Percentiles rank a stretch among this genome's conserved stretches.
Conservation (phyloP, 30 jellyfish, hydroid and myxozoan species). For the Pelagia noctiluca region DNA sequence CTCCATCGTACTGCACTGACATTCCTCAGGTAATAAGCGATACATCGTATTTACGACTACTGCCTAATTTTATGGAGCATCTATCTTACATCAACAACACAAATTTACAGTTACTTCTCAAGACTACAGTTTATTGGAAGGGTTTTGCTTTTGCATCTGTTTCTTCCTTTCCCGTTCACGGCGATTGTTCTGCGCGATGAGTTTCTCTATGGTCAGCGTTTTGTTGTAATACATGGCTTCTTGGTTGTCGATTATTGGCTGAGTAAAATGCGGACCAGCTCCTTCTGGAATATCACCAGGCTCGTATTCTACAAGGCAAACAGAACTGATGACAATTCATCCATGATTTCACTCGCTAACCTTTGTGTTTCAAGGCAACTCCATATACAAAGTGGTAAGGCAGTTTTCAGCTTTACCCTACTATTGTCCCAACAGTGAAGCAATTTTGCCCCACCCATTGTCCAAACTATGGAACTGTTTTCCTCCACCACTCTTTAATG, state of each 20-base stretch:
- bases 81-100: too few species aligned
- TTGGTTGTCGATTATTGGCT: slow-evolving; percentile 61
- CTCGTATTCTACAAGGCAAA: slow-evolving; percentile 33
- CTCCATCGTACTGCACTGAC: too few species aligned
- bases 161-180: slow-evolving; percentile 49
- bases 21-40: too few species aligned
- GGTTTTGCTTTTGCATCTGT: slow-evolving; percentile 19
- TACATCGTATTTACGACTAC: too few species aligned
- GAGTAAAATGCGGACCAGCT: slow-evolving; percentile 72
- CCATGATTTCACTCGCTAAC: neutral
- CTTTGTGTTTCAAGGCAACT: neutral
- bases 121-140: too few species aligned
- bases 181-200: slow-evolving; percentile 54
- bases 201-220: slow-evolving; percentile 55
- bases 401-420: neutral
- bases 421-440: neutral
- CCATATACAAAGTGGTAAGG: neutral
- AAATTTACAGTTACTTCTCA: too few species aligned
- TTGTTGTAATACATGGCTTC: slow-evolving; percentile 74
- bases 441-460: neutral
- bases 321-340: neutral
- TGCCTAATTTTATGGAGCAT: too few species aligned
- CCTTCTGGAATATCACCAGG: slow-evolving; percentile 74
- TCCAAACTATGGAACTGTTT: neutral
- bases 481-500: neutral